These are phyloP conservation scores for Lepus europaeus DNA, from an alignment of 2,113 vertebrate species.

Conservation along the genomic window DNA sequence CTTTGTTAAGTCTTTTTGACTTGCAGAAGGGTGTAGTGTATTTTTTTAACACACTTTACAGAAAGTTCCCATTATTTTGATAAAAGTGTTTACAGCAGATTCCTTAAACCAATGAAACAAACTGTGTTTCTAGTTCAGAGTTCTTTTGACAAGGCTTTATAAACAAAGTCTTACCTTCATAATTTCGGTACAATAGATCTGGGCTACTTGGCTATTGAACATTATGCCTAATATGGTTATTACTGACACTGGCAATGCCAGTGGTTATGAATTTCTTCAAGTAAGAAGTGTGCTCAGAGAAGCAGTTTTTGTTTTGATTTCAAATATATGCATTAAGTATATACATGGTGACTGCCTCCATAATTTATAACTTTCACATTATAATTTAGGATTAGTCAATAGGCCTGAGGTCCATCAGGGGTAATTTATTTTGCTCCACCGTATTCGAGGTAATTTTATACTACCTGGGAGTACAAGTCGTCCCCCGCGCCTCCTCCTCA, in stretches of 20 bases:
- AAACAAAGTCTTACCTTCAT: conserved; percentile 20
- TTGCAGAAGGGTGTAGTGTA: not conserved
- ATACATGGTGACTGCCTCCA: not conserved
- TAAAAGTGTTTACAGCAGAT: conserved; percentile 18
- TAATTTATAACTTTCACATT: conserved; percentile 37
- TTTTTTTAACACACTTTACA: conserved; percentile 33
- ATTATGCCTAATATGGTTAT: not conserved
- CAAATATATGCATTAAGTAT: conserved; percentile 5
- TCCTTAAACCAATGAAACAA: conserved; percentile 42
- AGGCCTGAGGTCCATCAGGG: not conserved
- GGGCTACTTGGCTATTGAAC: not conserved
- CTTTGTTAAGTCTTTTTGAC: conserved; percentile 13
- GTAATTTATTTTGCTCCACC: conserved; percentile 43
- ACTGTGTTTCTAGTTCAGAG: conserved; percentile 30
- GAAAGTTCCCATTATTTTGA: not conserved
- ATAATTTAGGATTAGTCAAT: conserved; percentile 49
- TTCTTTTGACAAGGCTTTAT: conserved; percentile 49
- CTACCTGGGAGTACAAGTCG: conserved; percentile 46
- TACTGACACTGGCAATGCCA: conserved; percentile 7
- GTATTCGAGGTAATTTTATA: conserved; percentile 46
- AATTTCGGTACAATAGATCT: conserved; percentile 38
- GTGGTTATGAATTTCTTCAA: conserved; percentile 60
- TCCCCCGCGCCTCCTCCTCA: not conserved
- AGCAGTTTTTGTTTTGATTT: conserved; percentile 42
- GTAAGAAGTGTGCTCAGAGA: not conserved